phyloP scores from a whole-genome alignment of 2,888 invertebrate genomes.

The Spodoptera picta region DNA sequence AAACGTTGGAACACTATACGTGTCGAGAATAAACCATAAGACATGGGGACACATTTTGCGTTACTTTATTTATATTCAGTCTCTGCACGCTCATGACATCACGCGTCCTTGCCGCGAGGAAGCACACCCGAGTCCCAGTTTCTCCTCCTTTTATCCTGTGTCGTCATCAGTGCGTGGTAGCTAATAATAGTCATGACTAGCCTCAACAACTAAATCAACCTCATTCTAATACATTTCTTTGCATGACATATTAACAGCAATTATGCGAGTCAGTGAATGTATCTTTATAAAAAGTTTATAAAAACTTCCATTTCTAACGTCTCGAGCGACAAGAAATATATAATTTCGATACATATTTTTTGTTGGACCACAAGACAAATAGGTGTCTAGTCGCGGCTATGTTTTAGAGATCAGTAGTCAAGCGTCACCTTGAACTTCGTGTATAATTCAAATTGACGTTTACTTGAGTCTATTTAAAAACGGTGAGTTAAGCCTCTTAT shows the following conservation, averaged over 20 bases:
- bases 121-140: slow-evolving; percentile 80
- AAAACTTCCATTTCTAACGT: slow-evolving; percentile 58
- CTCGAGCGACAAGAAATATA: slow-evolving; percentile 27
- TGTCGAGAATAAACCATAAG: slow-evolving; percentile 71
- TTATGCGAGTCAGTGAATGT: slow-evolving; percentile 60
- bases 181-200: slow-evolving; percentile 77
- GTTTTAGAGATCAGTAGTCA: slow-evolving; percentile 56
- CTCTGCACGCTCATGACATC: slow-evolving; percentile 79
- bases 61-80: slow-evolving; percentile 76
- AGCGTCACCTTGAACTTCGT: slow-evolving; percentile 80
- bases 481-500: slow-evolving; percentile 59
- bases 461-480: slow-evolving; percentile 67
- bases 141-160: slow-evolving; percentile 83
- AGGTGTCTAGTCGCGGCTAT: slow-evolving; percentile 50
- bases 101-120: slow-evolving; percentile 84
- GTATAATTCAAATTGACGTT: slow-evolving; percentile 71
- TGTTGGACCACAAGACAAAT: slow-evolving; percentile 56
- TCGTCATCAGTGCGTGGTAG: slow-evolving; percentile 71
- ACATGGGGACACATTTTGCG: slow-evolving; percentile 68
- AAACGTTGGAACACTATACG: slow-evolving; percentile 73
- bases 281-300: slow-evolving; percentile 53
- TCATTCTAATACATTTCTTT: slow-evolving; percentile 47
- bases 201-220: slow-evolving; percentile 58
- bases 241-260: slow-evolving; percentile 56
- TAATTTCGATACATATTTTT: slow-evolving; percentile 58